Conservation (phyloP, 2,113 vertebrate genomes). For the Channa argus region DNA sequence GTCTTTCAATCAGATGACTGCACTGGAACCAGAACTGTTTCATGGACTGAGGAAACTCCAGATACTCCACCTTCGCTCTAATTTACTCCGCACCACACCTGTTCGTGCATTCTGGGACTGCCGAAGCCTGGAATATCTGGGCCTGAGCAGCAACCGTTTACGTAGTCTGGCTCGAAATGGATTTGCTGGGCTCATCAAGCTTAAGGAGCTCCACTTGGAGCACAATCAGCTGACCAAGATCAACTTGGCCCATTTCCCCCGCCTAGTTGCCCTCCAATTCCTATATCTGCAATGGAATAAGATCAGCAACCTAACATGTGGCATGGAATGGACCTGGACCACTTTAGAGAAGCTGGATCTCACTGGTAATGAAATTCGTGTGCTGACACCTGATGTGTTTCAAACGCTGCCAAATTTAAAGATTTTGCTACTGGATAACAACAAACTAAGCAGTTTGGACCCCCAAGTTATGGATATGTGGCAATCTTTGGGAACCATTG, state of each 20-base stretch:
- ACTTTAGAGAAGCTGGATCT: slow-evolving; percentile 97
- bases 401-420: slow-evolving; percentile 97
- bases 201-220: slow-evolving; percentile 98
- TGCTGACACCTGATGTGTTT: slow-evolving; percentile 93
- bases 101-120: slow-evolving; percentile 99
- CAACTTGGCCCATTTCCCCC: slow-evolving; percentile 99
- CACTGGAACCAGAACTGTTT: slow-evolving; percentile 96
- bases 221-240: slow-evolving; percentile 99
- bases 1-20: slow-evolving; percentile 98
- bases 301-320: slow-evolving; percentile 96
- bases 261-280: slow-evolving; percentile 94
- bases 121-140: slow-evolving; percentile 97
- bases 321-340: slow-evolving; percentile 98
- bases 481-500: slow-evolving; percentile 90
- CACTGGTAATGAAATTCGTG: slow-evolving; percentile 95
- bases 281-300: slow-evolving; percentile 99
- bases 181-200: slow-evolving; percentile 98
- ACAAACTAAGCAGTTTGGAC: slow-evolving; percentile 94
- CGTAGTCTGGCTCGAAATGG: slow-evolving; percentile 97
- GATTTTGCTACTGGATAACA: slow-evolving; percentile 97
- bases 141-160: slow-evolving; percentile 96
- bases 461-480: slow-evolving; percentile 91
- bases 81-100: slow-evolving; percentile 97
- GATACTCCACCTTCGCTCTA: slow-evolving; percentile 96
- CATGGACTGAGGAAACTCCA: slow-evolving; percentile 97